Conservation (phyloP, 2,797 vertebrate species). For the Chaunax sp. region DNA sequence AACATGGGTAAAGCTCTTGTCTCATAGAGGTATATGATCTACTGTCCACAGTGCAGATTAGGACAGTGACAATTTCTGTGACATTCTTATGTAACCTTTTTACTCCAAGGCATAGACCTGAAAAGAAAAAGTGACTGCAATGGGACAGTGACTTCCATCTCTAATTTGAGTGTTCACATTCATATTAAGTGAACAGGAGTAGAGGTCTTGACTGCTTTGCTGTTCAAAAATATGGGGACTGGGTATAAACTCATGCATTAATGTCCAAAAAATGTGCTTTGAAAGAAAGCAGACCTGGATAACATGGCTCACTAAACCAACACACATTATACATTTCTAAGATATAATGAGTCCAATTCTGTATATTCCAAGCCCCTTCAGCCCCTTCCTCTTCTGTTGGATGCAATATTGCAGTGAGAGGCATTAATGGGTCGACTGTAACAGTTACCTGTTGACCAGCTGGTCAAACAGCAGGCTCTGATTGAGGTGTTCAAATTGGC, state of each 20-base stretch:
- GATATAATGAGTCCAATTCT: background rate
- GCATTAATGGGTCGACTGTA: background rate
- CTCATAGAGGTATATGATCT: too few species aligned
- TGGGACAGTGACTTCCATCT: background rate
- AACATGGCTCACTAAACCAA: background rate
- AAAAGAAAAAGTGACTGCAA: background rate
- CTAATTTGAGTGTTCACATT: background rate
- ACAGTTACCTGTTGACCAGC: slow-evolving; percentile 95
- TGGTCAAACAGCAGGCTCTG: slow-evolving; percentile 99
- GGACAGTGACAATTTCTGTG: background rate
- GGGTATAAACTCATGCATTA: background rate
- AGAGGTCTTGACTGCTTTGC: background rate
- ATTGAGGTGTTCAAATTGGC: slow-evolving; percentile 97
- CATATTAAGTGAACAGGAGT: background rate
- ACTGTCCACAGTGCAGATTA: background rate
- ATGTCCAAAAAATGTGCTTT: background rate
- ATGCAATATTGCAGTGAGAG: background rate
- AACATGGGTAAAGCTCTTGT: background rate
- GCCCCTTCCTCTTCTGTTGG: background rate
- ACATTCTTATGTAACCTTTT: background rate
- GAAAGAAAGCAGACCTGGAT: background rate
- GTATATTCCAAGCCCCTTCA: background rate
- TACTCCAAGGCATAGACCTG: background rate
- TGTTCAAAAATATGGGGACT: background rate
- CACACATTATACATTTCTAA: background rate